These are phyloP conservation scores for Quadroppia sp. DNA, from an alignment of 2,888 invertebrate species.

Conservation along the genomic window DNA sequence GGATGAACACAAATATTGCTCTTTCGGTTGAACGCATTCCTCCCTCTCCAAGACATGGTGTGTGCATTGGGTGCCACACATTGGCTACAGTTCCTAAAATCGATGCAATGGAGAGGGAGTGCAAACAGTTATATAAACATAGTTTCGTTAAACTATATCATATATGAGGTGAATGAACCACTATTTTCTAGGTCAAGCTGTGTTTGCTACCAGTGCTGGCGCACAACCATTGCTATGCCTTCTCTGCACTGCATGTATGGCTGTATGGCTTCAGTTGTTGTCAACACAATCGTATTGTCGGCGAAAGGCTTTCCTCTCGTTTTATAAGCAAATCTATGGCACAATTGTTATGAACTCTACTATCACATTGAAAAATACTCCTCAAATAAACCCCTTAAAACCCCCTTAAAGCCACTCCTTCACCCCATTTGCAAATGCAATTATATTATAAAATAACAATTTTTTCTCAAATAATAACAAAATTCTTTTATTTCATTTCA, in stretches of 20 bases:
- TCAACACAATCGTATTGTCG: conserved; percentile 18
- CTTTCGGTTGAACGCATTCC: neutral
- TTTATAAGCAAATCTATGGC: too few relatives aligned
- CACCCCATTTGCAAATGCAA: conserved; percentile 14
- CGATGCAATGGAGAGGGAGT: conserved; percentile 19
- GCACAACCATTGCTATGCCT: neutral
- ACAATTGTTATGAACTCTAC: too few relatives aligned
- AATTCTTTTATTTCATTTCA: neutral
- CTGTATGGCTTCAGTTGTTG: too few relatives aligned
- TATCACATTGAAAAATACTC: too few relatives aligned
- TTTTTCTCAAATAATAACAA: neutral
- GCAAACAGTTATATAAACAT: conserved; percentile 17
- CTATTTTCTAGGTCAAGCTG: conserved; percentile 30
- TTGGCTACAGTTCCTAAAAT: neutral
- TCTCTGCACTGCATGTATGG: too few relatives aligned
- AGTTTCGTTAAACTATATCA: conserved; percentile 27
- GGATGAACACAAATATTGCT: neutral
- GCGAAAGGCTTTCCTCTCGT: neutral
- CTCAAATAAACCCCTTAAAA: too few relatives aligned
- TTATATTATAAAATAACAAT: neutral
- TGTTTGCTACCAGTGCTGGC: neutral
- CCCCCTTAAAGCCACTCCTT: too few relatives aligned
- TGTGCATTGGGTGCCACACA: neutral
- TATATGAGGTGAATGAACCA: conserved; percentile 32
- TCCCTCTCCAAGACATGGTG: conserved; percentile 11